Percentiles rank a stretch among this genome's conserved stretches.
Conservation (phyloP, 2,797 vertebrate genomes). For the Sebastes elongatus region DNA sequence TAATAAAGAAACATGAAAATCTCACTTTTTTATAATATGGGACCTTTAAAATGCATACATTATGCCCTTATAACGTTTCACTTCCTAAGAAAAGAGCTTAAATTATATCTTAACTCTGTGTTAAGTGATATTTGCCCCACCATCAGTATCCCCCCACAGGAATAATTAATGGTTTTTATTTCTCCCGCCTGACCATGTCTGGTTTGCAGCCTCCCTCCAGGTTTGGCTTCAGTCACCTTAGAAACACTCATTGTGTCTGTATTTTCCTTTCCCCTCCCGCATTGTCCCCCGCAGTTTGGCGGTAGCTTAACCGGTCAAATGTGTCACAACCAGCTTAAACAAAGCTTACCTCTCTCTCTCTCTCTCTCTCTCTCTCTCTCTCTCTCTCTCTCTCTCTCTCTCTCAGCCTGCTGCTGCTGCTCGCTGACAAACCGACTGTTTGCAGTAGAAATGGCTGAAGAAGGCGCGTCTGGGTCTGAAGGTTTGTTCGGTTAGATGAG, state of each 20-base stretch:
- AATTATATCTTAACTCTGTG: neutral
- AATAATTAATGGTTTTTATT: neutral
- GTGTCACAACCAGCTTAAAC: constrained; percentile 57
- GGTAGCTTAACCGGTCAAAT: constrained; percentile 69
- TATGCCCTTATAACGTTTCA: neutral
- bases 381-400: no score
- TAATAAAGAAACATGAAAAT: no score
- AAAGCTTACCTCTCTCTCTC: constrained; percentile 20
- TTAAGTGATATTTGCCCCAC: neutral
- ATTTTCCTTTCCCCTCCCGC: constrained; percentile 47
- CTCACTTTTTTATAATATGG: no score
- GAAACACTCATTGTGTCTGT: constrained; percentile 70
- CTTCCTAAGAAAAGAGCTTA: neutral
- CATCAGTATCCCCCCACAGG: neutral
- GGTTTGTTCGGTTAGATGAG: neutral
- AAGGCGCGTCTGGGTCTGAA: neutral
- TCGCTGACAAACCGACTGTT: constrained; percentile 40
- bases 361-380: neutral
- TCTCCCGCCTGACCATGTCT: constrained; percentile 36
- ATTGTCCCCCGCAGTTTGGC: constrained; percentile 68
- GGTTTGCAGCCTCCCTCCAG: constrained; percentile 18
- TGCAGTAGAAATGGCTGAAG: constrained; percentile 21
- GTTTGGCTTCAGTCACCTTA: constrained; percentile 67
- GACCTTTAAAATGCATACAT: no score
- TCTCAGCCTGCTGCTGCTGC: constrained; percentile 4